Conservation (phyloP, 2,888 invertebrate species). For the Rhamnusium bicolor region DNA sequence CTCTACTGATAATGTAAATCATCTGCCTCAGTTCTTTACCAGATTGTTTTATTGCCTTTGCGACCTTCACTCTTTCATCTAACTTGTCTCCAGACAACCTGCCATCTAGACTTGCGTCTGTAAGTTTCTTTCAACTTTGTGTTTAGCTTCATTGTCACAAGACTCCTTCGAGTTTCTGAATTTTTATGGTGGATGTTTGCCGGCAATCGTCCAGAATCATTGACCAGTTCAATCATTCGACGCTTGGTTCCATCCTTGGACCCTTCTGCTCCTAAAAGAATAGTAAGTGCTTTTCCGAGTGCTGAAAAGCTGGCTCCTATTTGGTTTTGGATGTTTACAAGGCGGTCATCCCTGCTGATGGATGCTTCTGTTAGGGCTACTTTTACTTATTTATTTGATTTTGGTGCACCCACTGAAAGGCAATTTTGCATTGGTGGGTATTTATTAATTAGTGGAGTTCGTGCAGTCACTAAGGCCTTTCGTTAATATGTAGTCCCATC, state of each 20-base stretch:
- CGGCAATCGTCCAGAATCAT: constrained; percentile 20
- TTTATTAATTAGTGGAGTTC: constrained; percentile 8
- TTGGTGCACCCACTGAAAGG: background rate
- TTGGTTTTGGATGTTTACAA: constrained; percentile 7
- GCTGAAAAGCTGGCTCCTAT: constrained; percentile 30
- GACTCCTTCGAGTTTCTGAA: constrained; percentile 9
- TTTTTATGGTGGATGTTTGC: constrained; percentile 20
- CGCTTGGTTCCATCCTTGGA: background rate
- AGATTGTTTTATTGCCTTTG: constrained; percentile 4
- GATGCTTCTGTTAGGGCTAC: constrained; percentile 4
- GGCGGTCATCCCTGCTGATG: constrained; percentile 6
- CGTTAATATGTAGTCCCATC: no score
- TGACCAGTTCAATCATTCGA: background rate
- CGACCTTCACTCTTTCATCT: constrained; percentile 12
- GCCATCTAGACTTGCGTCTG: constrained; percentile 8
- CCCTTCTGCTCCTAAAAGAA: constrained; percentile 8
- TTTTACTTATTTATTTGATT: constrained; percentile 10
- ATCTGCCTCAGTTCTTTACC: background rate
- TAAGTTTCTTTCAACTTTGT: background rate
- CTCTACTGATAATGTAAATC: background rate
- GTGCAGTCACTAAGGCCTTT: no score
- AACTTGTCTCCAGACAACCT: constrained; percentile 20
- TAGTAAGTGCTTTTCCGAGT: constrained; percentile 9
- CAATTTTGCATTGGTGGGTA: constrained; percentile 22
- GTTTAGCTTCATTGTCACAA: background rate